A percentile compares a stretch with the other conserved stretches of the same genome.
Conservation (phyloP, 2,888 invertebrate genomes). For the Julus scanicus region DNA sequence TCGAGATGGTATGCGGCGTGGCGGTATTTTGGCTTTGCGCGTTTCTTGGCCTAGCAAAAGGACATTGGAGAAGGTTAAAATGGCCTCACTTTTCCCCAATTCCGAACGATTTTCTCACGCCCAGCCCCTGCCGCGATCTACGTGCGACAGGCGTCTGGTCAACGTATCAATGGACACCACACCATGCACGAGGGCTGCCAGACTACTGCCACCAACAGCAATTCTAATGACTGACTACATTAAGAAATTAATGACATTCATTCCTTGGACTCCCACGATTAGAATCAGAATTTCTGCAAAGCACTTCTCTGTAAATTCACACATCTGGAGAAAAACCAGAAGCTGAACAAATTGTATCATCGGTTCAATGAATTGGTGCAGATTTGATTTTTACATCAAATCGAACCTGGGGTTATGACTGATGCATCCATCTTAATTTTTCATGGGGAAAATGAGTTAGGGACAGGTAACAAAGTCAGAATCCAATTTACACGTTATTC, state of each 20-base stretch:
- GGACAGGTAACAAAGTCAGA: no score
- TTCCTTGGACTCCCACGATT: no score
- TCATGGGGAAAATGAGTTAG: not conserved
- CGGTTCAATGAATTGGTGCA: no score
- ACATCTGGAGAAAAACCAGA: no score
- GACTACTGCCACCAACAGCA: not conserved
- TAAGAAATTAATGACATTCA: no score
- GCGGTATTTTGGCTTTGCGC: slow-evolving; percentile 17
- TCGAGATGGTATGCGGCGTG: not conserved
- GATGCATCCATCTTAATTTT: not conserved
- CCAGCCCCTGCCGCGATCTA: slow-evolving; percentile 30
- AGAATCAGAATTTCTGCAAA: no score
- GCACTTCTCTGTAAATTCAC: no score
- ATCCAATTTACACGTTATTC: no score
- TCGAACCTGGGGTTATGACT: no score
- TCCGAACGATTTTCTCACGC: slow-evolving; percentile 36
- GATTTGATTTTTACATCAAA: no score
- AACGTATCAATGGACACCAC: slow-evolving; percentile 37
- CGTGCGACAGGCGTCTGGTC: slow-evolving; percentile 42
- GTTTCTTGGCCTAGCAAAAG: not conserved
- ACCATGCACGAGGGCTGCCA: not conserved
- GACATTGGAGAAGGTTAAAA: slow-evolving; percentile 23
- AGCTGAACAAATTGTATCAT: no score
- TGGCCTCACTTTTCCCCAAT: slow-evolving; percentile 26
- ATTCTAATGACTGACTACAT: no score